Conservation (phyloP, 2,113 vertebrate species). For the Colius striatus region DNA sequence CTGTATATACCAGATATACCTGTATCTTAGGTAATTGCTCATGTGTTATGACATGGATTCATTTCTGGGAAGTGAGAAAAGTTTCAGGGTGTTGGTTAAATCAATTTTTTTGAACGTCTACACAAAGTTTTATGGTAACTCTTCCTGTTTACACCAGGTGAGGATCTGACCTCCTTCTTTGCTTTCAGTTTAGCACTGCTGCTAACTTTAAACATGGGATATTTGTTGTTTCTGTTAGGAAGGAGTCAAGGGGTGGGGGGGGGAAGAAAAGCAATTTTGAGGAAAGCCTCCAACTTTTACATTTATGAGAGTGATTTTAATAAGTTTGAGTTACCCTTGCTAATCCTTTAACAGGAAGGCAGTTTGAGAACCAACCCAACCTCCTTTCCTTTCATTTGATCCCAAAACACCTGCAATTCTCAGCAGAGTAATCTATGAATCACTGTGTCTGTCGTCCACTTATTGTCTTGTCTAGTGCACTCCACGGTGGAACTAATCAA, state of each 20-base stretch:
- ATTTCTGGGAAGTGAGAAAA: background rate
- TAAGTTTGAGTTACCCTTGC: conserved; percentile 16
- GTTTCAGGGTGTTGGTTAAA: background rate
- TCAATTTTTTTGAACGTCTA: background rate
- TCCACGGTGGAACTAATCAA: conserved; percentile 78
- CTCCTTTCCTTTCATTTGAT: conserved; percentile 64
- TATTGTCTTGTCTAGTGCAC: conserved; percentile 84
- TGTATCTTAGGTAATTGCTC: background rate
- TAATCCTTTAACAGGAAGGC: conserved; percentile 66
- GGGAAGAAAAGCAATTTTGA: background rate
- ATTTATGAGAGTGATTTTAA: conserved; percentile 35
- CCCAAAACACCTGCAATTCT: conserved; percentile 85
- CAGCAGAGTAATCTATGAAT: conserved; percentile 84
- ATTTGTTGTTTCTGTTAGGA: background rate
- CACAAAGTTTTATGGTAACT: background rate
- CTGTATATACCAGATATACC: no score
- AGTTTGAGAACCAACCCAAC: conserved; percentile 58
- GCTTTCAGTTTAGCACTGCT: background rate
- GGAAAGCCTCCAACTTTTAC: background rate
- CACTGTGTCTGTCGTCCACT: conserved; percentile 79
- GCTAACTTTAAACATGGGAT: background rate
- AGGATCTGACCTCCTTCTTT: background rate
- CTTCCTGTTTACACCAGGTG: conserved; percentile 42
- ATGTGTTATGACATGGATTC: fast-evolving
- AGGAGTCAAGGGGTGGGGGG: background rate